A percentile compares a stretch with the other conserved stretches of the same genome.
Conservation (phyloP, 2,797 vertebrate genomes). For the Lycodopsis pacificus region DNA sequence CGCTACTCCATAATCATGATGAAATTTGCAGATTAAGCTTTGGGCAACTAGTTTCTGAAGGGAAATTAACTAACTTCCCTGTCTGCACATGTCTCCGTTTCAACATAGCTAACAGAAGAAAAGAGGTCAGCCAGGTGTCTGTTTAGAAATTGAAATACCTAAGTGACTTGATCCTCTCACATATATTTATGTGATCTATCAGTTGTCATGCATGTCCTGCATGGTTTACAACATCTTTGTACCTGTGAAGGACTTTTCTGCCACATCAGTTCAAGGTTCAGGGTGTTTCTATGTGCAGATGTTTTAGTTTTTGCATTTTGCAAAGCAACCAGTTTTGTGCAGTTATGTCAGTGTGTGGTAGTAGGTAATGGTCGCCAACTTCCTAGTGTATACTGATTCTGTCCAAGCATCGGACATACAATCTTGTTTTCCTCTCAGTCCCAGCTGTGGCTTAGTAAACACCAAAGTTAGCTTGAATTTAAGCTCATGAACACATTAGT, state of each 20-base stretch:
- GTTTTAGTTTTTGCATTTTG: not conserved
- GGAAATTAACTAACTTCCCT: constrained; percentile 27
- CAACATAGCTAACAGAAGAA: constrained; percentile 17
- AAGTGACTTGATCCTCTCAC: constrained; percentile 21
- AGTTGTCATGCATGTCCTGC: not conserved
- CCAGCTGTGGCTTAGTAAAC: not conserved
- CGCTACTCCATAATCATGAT: not conserved
- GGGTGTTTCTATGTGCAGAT: not conserved
- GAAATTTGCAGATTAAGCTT: constrained; percentile 38
- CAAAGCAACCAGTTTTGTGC: not conserved
- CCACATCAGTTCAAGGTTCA: too few species aligned
- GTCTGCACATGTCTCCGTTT: constrained; percentile 29
- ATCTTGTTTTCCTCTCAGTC: not conserved
- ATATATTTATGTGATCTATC: not conserved
- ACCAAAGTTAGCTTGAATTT: not conserved
- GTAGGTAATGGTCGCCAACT: not conserved
- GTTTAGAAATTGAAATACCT: constrained; percentile 14
- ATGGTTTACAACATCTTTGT: too few species aligned
- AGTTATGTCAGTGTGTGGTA: not conserved
- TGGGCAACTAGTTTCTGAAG: constrained; percentile 12
- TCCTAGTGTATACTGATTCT: not conserved
- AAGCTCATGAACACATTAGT: not conserved
- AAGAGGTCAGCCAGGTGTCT: constrained; percentile 11
- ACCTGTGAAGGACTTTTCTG: not conserved
- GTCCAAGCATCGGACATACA: not conserved